Percentiles rank a stretch among this genome's conserved stretches.
phyloP scores from a whole-genome alignment of 2,888 invertebrate genomes.

The Helicoverpa assulta region DNA sequence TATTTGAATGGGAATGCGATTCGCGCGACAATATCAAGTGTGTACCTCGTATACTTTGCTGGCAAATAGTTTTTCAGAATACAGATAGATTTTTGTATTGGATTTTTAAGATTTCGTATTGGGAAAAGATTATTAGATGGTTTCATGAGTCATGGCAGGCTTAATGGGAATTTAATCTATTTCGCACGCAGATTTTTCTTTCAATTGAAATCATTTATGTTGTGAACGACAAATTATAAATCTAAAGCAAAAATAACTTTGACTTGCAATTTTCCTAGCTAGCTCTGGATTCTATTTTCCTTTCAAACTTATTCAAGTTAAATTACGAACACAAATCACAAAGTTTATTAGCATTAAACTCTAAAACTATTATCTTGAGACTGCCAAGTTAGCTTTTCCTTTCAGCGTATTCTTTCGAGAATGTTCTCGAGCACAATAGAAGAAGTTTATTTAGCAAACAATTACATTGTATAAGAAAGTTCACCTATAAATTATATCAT shows the following conservation, averaged over 20 bases:
- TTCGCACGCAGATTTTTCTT: too few species aligned
- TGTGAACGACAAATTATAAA: too few species aligned
- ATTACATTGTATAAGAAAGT: slow-evolving; percentile 59
- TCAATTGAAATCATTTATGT: too few species aligned
- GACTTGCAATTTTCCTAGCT: background rate
- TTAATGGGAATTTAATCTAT: background rate
- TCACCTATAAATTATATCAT: slow-evolving; percentile 62
- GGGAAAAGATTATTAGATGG: slow-evolving; percentile 29
- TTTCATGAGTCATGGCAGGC: background rate
- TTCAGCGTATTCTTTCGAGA: slow-evolving; percentile 55
- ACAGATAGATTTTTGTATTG: slow-evolving; percentile 53
- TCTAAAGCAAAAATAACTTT: background rate
- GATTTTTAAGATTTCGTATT: slow-evolving; percentile 37
- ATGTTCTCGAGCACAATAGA: slow-evolving; percentile 47
- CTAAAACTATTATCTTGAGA: slow-evolving; percentile 50
- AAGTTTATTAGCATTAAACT: slow-evolving; percentile 52
- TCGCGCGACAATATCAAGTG: slow-evolving; percentile 56
- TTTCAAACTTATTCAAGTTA: slow-evolving; percentile 41
- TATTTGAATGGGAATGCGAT: slow-evolving; percentile 66
- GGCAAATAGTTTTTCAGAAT: slow-evolving; percentile 55
- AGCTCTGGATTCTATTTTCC: slow-evolving; percentile 3
- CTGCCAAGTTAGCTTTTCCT: slow-evolving; percentile 42
- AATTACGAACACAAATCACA: slow-evolving; percentile 51
- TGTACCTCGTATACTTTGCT: slow-evolving; percentile 31
- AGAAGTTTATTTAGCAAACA: slow-evolving; percentile 56